phyloP scores from a whole-genome alignment of 2,888 invertebrate genomes.

The Mongoloraphidia duomilia region DNA sequence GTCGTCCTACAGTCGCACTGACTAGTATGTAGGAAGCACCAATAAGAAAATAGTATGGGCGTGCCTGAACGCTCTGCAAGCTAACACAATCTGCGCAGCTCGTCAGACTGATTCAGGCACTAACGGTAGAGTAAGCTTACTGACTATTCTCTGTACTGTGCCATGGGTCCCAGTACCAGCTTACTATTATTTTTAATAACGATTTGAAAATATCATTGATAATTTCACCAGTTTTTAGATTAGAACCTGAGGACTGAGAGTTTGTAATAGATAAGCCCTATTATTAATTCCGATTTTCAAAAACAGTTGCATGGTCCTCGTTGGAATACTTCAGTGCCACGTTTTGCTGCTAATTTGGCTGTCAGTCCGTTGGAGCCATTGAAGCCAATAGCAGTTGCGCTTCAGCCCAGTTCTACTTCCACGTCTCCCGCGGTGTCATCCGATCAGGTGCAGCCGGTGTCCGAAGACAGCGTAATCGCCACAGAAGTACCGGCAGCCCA shows the following conservation, averaged over 20 bases:
- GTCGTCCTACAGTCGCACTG: no score
- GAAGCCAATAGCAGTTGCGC: constrained; percentile 33
- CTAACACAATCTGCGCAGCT: no score
- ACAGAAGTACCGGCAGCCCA: constrained; percentile 44
- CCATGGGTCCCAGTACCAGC: no score
- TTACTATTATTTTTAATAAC: no score
- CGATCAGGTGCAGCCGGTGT: constrained; percentile 9
- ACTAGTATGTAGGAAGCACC: no score
- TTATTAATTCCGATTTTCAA: neutral
- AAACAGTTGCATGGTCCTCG: constrained; percentile 63
- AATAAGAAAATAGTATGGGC: no score
- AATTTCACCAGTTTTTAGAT: no score
- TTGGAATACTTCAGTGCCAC: constrained; percentile 69
- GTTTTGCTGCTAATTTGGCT: constrained; percentile 75
- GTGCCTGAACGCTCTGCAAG: no score
- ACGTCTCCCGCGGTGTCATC: neutral
- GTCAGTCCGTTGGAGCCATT: constrained; percentile 64
- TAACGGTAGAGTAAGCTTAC: no score
- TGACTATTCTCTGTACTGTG: no score
- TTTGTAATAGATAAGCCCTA: neutral
- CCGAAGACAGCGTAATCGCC: constrained; percentile 1
- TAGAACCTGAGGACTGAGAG: no score
- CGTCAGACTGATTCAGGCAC: no score
- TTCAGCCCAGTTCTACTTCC: constrained; percentile 1
- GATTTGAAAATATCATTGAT: neutral